A percentile compares a stretch with the other conserved stretches of the same genome.
Evolutionary conservation across 2,113 vertebrate species (phyloP).

Genomic region (Nettapus auritus): DNA sequence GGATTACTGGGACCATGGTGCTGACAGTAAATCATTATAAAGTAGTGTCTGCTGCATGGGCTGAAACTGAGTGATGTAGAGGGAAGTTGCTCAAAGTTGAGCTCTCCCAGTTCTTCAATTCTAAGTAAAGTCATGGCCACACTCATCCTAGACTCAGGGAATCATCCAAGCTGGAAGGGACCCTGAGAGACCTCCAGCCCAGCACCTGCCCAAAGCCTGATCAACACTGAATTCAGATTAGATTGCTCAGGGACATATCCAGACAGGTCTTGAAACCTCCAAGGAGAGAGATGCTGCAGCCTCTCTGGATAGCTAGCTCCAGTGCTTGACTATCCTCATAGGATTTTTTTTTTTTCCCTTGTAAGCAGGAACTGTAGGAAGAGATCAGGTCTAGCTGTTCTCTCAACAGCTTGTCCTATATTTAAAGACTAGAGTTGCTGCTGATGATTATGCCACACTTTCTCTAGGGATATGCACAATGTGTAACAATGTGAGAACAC

Average conservation of each 20-base stretch:
- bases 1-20: neutral
- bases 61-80: neutral
- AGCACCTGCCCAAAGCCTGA: neutral
- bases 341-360: neutral
- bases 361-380: neutral
- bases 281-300: neutral
- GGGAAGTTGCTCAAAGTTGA: neutral
- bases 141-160: neutral
- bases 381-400: neutral
- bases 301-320: neutral
- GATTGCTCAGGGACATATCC: neutral
- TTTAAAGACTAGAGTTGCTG: neutral
- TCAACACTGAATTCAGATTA: neutral
- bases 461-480: neutral
- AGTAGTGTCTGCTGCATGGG: accelerated
- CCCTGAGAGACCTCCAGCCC: accelerated
- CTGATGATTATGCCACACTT: neutral
- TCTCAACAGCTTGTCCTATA: neutral
- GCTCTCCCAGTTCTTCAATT: neutral
- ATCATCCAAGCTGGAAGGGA: neutral
- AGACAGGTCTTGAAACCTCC: neutral
- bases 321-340: neutral
- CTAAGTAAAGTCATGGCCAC: neutral
- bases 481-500: neutral
- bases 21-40: neutral